Evolutionary conservation across 2,888 invertebrate species (phyloP), one percentile per base, ranked within the genome.

Genomic region (Lasioglossum zephyrum): DNA sequence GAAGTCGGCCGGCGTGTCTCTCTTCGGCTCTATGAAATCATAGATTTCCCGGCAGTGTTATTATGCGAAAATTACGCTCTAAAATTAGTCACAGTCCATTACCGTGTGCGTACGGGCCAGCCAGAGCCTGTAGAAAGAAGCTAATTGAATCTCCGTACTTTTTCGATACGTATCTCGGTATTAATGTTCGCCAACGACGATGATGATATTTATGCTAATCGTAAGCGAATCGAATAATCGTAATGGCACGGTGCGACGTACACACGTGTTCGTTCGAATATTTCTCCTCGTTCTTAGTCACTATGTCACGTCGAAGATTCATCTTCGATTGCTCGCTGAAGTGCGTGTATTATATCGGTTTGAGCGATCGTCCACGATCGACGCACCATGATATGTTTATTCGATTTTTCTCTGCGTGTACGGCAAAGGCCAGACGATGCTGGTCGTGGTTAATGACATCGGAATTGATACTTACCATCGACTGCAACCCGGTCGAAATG

Each of bases 1-100:
- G 93, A 93, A 89, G 90, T 70, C 83, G 84, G 57, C 85, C 86
- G 88, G 81, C 84, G 82, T 81, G 88, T 91, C 91, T 92, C 91
- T 88, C 87, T 85, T 85, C 87, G 89, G 81, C 83, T 89, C 87
- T 87, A 92, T 92, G 92, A 92, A 92, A 92, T 92, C 92, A 92
- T 87, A 87, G 86, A 84, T 91, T 91, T 89, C 91, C 88, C 86
- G 86, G 89, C 89, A 89, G 85, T 81, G 77, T 86, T 84, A 90
- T 90, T 92, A 90, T 91, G 89, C 87, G 92, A 92, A 92, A 92
- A 92, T 92, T 87, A 87, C 89, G 74, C 87, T 89, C 88, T 89
- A 89, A 92, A 92, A 92, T 92, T 92, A 92, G 90, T 92, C 92
- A 92, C 88, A 84, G 86, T 82, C 86, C 86, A 92, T 92, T 91